Evolutionary conservation across 2,888 invertebrate species (phyloP).

Genomic region (Notodonta dromedarius): DNA sequence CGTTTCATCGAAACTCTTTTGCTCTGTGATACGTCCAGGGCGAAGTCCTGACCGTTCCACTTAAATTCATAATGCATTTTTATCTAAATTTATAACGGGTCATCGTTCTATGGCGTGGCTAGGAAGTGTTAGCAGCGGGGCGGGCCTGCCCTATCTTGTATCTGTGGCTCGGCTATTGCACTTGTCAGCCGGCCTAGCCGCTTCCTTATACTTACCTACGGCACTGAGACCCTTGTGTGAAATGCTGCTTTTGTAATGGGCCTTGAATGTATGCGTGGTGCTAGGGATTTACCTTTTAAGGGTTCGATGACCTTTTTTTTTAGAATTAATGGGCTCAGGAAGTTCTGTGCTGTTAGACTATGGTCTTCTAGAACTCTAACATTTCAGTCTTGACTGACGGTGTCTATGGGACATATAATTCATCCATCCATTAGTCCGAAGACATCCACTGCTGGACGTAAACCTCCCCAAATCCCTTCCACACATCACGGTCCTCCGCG

Average conservation of each 20-base stretch:
- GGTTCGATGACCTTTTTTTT: too few relatives aligned
- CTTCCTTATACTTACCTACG: slow-evolving; percentile 29
- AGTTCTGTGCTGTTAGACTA: too few relatives aligned
- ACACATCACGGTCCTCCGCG: too few relatives aligned
- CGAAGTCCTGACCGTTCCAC: slow-evolving; percentile 17
- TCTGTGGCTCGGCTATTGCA: slow-evolving; percentile 68
- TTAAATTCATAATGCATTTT: slow-evolving; percentile 19
- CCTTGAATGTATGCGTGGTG: neutral
- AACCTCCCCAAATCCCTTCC: too few relatives aligned
- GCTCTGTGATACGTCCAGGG: too few relatives aligned
- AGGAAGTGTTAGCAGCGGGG: slow-evolving; percentile 72
- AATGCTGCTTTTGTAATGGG: neutral
- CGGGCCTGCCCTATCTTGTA: slow-evolving; percentile 74
- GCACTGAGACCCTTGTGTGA: slow-evolving; percentile 16
- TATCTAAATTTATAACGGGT: slow-evolving; percentile 38
- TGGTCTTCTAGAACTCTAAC: too few relatives aligned
- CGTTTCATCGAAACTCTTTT: too few relatives aligned
- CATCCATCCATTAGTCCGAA: too few relatives aligned
- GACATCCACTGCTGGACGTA: too few relatives aligned
- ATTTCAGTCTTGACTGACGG: too few relatives aligned
- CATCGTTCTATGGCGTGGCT: slow-evolving; percentile 64
- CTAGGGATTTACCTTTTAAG: neutral
- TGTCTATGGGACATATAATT: too few relatives aligned
- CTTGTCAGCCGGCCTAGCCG: slow-evolving; percentile 64
- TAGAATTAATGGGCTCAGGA: too few relatives aligned